Base-by-base conservation (phyloP, 2,797 vertebrate species). In the Phoeniculus purpureus region DNA sequence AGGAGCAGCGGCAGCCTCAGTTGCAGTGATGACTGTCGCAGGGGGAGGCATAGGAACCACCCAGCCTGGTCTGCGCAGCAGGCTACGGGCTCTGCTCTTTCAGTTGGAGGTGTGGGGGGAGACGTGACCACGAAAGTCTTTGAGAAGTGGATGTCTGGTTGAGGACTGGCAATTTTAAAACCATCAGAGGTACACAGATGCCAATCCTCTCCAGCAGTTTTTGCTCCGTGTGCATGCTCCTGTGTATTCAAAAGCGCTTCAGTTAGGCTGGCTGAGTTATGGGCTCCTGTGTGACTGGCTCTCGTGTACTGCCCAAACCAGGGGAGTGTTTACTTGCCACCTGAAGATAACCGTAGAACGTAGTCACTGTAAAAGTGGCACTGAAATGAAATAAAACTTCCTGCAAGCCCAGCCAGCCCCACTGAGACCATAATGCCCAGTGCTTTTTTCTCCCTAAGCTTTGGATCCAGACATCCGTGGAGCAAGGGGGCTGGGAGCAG, bases 1-100 rank as follows among this genome's bases (percentile, higher is more conserved):
- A 94, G 92, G 73, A 94, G 81, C 86, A 88, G 87, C 7, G 3
- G 87, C 77, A 90, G 91, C 80, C 72, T 55, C 12, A 84, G 75
- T 55, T 89, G 90, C 75, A 45, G 81, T 1, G 48, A 90, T 90
- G 86, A 34, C 34, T 95, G 73, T 29, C 62, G 59, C 55, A 94
- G 90, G 51, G 68, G 90, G 84, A 81, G 84, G 75, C 76, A 52
- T 7, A 73, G 43, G 62, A 87, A 26, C 86, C 31, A n/a, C 48
- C 31, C 32, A 94, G 55, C 60, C 81, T 11, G 75, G 17, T 54
- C 61, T 56, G 32, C 2, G 19, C 43, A 45, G 83, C 22, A 19
- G 59, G 5, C 27, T 26, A 1, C 6, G 31, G 59, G 50, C 34
- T 62, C 32, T 21, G 40, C 21, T 29, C 48, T 62, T 50, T 37